Base-by-base conservation (phyloP, 2,113 vertebrate genomes). In the Tricholaema leucomelas region DNA sequence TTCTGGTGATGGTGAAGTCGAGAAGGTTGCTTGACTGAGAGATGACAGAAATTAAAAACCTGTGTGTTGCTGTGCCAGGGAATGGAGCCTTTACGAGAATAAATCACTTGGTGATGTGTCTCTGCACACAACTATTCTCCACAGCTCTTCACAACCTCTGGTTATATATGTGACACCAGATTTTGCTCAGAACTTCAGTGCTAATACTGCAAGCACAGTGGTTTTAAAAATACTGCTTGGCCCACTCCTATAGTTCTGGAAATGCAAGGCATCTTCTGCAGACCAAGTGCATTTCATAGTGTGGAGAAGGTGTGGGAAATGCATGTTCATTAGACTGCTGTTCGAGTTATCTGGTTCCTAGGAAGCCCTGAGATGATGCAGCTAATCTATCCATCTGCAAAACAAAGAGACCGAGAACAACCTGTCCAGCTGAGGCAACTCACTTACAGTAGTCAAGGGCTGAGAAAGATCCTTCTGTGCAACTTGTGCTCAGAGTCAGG, bases 131-230 rank as follows among this genome's bases (percentile, higher is more conserved):
- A 25, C 12, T 52, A 14, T 48, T 77, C 42, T 71, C 30, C 31
- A 21, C 5, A 9, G 27, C 25, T 63, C 12, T 30, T 52, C 58
- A 60, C 9, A 44, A 27, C 6, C 14, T 48, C 60, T 64, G 20
- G 7, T 38, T 64, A 8, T 23, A 42, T 38, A 23, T 20, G 5
- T 31, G 16, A 52, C 9, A 35, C 23, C 23, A 24, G 19, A 20
- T 76, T 66, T 76, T 35, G 90, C 25, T 3, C 15, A 77, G 15
- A 85, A 20, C 8, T 55, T 78, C 54, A 65, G 42, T 17, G 17
- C 18, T 55, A 52, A 74, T 82, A 70, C n/a, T 2, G 0, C 17
- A 83, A 64, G 17, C 4, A 13, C 12, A 28, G 1, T 4, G 0
- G 2, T 77, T 85, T 35, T 78, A 21, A 60, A 46, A 40, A 44